Conservation (phyloP, 2,888 invertebrate species). For the Rhingia rostrata region DNA sequence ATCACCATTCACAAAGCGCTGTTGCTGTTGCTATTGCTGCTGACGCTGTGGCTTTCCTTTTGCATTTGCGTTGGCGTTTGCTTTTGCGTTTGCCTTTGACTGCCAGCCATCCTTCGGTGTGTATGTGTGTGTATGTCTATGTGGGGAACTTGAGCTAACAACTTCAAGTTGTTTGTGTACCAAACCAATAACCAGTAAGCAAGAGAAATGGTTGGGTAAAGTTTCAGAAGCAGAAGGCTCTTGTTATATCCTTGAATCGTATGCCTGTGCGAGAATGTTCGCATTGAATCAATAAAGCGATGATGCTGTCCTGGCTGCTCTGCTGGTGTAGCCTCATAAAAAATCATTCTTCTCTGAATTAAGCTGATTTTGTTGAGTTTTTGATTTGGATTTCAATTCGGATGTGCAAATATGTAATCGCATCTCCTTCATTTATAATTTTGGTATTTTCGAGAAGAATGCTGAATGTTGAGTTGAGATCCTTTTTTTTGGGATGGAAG, state of each 20-base stretch:
- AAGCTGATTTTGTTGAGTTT: constrained; percentile 35
- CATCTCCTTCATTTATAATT: constrained; percentile 47
- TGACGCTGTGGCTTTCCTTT: background rate
- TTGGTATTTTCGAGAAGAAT: constrained; percentile 9
- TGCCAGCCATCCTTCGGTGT: background rate
- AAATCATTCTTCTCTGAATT: constrained; percentile 16
- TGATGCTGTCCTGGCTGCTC: constrained; percentile 2
- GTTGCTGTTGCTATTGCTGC: constrained; percentile 6
- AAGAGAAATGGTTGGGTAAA: constrained; percentile 28
- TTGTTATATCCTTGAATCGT: background rate
- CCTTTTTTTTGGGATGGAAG: background rate
- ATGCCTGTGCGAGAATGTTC: background rate
- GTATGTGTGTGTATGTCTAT: too few relatives aligned
- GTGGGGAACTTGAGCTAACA: background rate
- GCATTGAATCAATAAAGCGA: constrained; percentile 22
- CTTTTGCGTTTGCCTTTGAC: background rate
- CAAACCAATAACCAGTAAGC: constrained; percentile 20
- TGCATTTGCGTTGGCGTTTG: too few relatives aligned
- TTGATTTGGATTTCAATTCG: constrained; percentile 37
- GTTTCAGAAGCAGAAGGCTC: constrained; percentile 24
- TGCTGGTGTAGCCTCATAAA: constrained; percentile 11
- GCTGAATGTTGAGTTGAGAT: background rate
- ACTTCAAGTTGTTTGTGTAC: constrained; percentile 22
- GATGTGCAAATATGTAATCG: constrained; percentile 47
- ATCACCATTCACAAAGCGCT: constrained; percentile 13